phyloP scores from a whole-genome alignment of 2,113 vertebrate genomes.

The Hepsetus odoe region DNA sequence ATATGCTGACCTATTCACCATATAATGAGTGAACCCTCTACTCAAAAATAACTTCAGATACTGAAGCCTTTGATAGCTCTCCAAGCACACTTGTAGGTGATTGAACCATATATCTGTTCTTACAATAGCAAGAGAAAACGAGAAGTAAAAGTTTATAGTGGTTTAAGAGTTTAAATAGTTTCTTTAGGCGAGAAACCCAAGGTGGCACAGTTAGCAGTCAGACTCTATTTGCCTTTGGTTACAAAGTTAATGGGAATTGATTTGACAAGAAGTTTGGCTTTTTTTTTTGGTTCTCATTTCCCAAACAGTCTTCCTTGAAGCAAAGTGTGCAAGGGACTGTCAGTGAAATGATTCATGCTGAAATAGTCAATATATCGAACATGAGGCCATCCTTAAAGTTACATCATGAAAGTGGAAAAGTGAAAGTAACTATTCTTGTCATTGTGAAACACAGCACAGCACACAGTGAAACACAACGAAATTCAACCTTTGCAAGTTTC shows the following conservation, averaged over 20 bases:
- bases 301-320: not conserved
- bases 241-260: slow-evolving; percentile 10
- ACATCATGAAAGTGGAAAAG: not conserved
- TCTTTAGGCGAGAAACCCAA: not conserved
- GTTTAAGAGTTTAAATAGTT: not conserved
- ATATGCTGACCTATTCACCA: not conserved
- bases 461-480: no score
- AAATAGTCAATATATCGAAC: slow-evolving; percentile 30
- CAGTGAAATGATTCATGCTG: slow-evolving; percentile 23
- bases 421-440: no score
- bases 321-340: not conserved
- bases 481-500: no score
- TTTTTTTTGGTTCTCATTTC: slow-evolving; percentile 8
- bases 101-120: not conserved
- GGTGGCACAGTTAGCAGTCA: not conserved
- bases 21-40: not conserved
- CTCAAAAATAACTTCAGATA: not conserved
- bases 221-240: not conserved
- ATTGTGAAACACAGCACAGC: no score
- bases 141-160: not conserved
- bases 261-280: not conserved
- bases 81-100: not conserved
- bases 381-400: slow-evolving; percentile 11
- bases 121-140: not conserved
- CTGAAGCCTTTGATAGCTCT: not conserved